Base-by-base conservation (phyloP, 2,888 invertebrate species). In the Priocnemis perturbator region DNA sequence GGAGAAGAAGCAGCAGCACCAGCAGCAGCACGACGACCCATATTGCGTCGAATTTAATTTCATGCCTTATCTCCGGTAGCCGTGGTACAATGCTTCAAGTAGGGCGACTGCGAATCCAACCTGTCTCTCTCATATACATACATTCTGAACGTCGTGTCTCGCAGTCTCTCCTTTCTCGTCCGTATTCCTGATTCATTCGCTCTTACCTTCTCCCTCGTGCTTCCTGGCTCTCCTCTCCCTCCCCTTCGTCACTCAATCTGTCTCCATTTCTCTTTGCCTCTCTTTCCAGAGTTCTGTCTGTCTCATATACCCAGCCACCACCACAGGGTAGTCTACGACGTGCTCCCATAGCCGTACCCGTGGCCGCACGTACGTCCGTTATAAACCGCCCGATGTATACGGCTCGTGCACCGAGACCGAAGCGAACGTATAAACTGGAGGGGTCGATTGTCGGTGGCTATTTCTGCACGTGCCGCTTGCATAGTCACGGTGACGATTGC, bases 1-100 rank as follows among this genome's bases (percentile, higher is more conserved):
- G n/a, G 52, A 2, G 50, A 11, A 47, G 47, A 14, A 50, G 19
- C 19, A 7, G 50, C 19, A 50, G 50, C 50, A 7, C 11, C 19
- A 50, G 50, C 50, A 7, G 14, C 17, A 50, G 17, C 75, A 63
- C 77, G 67, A 76, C 82, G 81, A 82, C 81, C 85, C 83, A 85
- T 81, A 83, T 85, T 82, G 79, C 78, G 74, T 81, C 80, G 81
- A 85, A 85, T 85, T 84, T 85, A 85, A 85, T 85, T 85, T 85
- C 84, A 85, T 85, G 83, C 85, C 83, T 83, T 85, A 85, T 85
- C 85, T 81, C 79, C 75, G 74, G 80, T 71, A 83, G 80, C 77
- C 78, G 71, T 75, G 73, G 74, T 77, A 82, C 80, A 81, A 82
- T 80, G 81, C 81, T 69, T 74, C 80, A 85, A 85, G 82, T 83